phyloP scores from a whole-genome alignment of 2,888 invertebrate species.

The Carcina quercana region DNA sequence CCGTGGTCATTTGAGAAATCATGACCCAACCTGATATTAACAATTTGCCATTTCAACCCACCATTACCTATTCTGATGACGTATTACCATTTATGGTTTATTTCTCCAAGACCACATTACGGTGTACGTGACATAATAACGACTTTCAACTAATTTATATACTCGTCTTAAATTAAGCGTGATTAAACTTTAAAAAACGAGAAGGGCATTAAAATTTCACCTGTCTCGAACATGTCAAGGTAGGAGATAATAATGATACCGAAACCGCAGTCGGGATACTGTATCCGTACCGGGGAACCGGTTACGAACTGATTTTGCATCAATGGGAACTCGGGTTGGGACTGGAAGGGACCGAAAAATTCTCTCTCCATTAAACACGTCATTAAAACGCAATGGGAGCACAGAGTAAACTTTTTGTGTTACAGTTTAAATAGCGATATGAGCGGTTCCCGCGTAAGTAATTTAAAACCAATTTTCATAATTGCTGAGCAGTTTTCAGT shows the following conservation, averaged over 20 bases:
- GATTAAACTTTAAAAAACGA: conserved; percentile 9
- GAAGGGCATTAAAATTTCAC: conserved; percentile 39
- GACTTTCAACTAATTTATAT: not conserved
- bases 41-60: too few relatives aligned
- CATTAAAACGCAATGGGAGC: conserved; percentile 22
- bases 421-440: too few relatives aligned
- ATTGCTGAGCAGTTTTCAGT: too few relatives aligned
- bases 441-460: too few relatives aligned
- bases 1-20: too few relatives aligned
- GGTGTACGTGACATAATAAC: too few relatives aligned
- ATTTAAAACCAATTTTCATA: too few relatives aligned
- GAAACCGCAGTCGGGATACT: conserved; percentile 12
- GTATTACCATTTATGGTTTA: too few relatives aligned
- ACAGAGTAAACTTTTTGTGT: too few relatives aligned
- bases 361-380: conserved; percentile 26
- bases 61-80: not conserved
- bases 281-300: conserved; percentile 18
- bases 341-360: conserved; percentile 7
- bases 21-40: too few relatives aligned
- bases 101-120: too few relatives aligned
- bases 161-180: conserved; percentile 5
- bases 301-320: conserved; percentile 24
- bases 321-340: conserved; percentile 24
- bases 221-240: conserved; percentile 30
- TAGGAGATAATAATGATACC: conserved; percentile 23